Conservation (phyloP, 1,140 invertebrate genomes). For the Trypoxylus dichotomus region DNA sequence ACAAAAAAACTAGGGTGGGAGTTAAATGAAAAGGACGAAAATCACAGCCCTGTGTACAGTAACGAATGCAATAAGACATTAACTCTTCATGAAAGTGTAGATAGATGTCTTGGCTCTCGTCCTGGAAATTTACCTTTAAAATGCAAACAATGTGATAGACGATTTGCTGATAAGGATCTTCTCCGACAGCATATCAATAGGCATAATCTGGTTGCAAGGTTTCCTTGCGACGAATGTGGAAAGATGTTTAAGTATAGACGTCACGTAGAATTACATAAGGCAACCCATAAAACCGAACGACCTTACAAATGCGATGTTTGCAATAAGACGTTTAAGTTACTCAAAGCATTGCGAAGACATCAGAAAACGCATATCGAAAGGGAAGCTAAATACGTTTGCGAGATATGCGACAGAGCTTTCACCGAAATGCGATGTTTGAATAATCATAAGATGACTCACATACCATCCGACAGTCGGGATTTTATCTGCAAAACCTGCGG, state of each 20-base stretch:
- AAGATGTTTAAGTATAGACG: not conserved
- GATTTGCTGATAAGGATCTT: not conserved
- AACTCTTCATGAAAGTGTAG: no score
- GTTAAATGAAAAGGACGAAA: no score
- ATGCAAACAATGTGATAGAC: not conserved
- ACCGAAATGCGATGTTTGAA: slow-evolving; percentile 34
- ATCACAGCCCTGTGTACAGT: no score
- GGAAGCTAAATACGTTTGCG: slow-evolving; percentile 40
- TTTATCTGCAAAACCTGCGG: no score
- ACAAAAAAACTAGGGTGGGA: no score
- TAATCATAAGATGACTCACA: slow-evolving; percentile 32
- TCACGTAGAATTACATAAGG: not conserved
- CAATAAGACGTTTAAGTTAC: not conserved
- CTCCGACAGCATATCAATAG: no score
- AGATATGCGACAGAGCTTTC: slow-evolving; percentile 40
- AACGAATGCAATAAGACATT: no score
- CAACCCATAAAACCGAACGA: not conserved
- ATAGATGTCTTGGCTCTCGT: no score
- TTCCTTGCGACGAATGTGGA: not conserved
- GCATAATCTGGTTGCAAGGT: no score
- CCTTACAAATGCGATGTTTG: not conserved
- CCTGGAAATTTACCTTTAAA: not conserved
- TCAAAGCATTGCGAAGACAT: not conserved
- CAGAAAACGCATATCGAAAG: slow-evolving; percentile 13
- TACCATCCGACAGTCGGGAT: not conserved